phyloP scores from a whole-genome alignment of 2,888 invertebrate species.

The Selenia dentaria region DNA sequence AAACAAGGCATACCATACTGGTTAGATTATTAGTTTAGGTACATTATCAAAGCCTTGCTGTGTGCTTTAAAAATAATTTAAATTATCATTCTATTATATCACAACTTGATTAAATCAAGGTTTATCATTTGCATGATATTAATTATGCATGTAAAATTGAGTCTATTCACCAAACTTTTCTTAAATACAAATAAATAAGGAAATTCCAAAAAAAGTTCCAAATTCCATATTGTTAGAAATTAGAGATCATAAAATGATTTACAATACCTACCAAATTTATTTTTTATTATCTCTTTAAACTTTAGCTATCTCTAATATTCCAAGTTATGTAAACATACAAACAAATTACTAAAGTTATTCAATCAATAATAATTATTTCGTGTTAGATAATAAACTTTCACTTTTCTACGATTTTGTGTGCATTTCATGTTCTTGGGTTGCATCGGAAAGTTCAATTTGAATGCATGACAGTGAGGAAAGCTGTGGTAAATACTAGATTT shows the following conservation, averaged over 20 bases:
- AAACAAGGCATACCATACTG: too few species aligned
- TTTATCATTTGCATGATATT: too few species aligned
- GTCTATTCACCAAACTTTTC: too few species aligned
- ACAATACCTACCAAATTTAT: background rate
- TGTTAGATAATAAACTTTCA: conserved; percentile 22
- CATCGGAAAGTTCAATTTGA: conserved; percentile 20
- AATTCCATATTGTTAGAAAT: too few species aligned
- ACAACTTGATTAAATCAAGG: too few species aligned
- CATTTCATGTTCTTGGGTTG: conserved; percentile 5
- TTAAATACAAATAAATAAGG: too few species aligned
- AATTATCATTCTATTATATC: too few species aligned
- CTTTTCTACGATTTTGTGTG: conserved; percentile 17
- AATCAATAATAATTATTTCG: conserved; percentile 22
- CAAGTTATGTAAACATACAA: conserved; percentile 16
- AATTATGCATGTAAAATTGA: too few species aligned
- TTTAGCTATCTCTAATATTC: conserved; percentile 1
- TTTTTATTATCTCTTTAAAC: conserved; percentile 8
- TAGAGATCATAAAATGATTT: conserved; percentile 1
- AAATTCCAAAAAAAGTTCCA: too few species aligned
- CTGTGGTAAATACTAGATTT: conserved; percentile 25
- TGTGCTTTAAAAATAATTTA: too few species aligned
- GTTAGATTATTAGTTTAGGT: too few species aligned
- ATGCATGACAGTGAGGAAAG: conserved; percentile 26
- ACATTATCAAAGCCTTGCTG: too few species aligned
- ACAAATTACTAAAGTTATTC: conserved; percentile 9